Base-by-base conservation (phyloP, 2,797 vertebrate species). In the Vespertilio murinus region DNA sequence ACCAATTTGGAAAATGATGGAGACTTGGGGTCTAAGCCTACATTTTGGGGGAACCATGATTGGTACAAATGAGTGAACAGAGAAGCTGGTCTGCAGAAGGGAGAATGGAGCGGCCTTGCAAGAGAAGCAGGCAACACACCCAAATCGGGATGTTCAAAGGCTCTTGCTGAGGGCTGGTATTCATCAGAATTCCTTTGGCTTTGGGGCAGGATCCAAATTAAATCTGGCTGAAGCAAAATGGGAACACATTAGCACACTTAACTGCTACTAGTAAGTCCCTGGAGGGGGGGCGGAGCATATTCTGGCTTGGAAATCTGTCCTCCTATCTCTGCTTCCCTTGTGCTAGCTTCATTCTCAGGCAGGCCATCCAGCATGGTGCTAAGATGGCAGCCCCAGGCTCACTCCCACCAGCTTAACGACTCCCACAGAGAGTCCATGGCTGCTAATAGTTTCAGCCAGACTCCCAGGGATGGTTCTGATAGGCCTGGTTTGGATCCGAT, bases 101-200 rank as follows among this genome's bases (percentile, higher is more conserved):
- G 40, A 81, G 54, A 74, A 64, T 42, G 42, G 64, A 69, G 9
- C 9, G 12, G 23, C 2, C 45, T 74, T 77, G 22, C 16, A 69
- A 75, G n/a, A 70, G 38, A 82, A 45, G 47, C 40, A 42, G n/a
- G 6, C n/a, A 75, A 59, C 28, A 65, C 7, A 28, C 6, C 47
- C 38, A 3, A 33, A 35, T 93, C 30, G 30, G 56, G 85, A n/a
- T 2, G 22, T 47, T 25, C 16, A n/a, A 35, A 71, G 16, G 14
- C 45, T 67, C 65, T 71, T 47, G 22, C 42, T 47, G 28, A 86
- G 61, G 45, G 30, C 22, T 85, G 23, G 16, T 28, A 28, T 28
- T 82, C 70, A 88, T 88, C 52, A 90, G 14, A 54, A 61, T 70
- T 89, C 65, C 67, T 80, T 75, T 56, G 65, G 87, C 65, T 42